phyloP scores from a whole-genome alignment of 2,888 invertebrate genomes.

The Synanthedon andrenaeformis region DNA sequence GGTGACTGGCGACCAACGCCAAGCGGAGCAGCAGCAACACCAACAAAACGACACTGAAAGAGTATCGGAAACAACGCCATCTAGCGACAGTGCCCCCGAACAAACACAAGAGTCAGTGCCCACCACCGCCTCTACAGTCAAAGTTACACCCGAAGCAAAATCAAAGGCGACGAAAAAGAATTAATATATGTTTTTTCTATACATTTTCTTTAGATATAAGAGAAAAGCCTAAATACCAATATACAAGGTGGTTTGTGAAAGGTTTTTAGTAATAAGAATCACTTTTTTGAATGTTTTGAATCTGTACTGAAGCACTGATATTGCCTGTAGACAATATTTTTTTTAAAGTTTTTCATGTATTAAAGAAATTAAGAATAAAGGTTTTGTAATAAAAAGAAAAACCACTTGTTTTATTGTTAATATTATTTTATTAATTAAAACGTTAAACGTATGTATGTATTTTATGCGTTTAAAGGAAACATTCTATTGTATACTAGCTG shows the following conservation, averaged over 20 bases:
- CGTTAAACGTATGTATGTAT: neutral
- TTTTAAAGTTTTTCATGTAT: too few relatives aligned
- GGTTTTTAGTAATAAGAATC: constrained; percentile 36
- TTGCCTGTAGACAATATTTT: neutral
- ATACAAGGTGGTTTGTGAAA: constrained; percentile 34
- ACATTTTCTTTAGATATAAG: constrained; percentile 3
- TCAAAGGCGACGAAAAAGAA: constrained; percentile 25
- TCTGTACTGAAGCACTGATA: constrained; percentile 5
- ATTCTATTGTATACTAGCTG: neutral
- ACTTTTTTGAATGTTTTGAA: neutral
- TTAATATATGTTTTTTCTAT: constrained; percentile 2
- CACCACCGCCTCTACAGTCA: constrained; percentile 38
- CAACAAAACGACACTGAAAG: constrained; percentile 15
- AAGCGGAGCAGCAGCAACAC: constrained; percentile 19
- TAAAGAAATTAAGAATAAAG: neutral
- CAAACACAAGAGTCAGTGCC: constrained; percentile 21
- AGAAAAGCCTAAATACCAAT: constrained; percentile 33
- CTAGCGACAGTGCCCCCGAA: constrained; percentile 11
- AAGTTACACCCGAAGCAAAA: constrained; percentile 50
- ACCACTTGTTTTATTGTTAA: neutral
- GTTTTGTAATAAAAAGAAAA: neutral
- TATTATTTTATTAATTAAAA: neutral
- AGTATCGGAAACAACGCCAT: constrained; percentile 12
- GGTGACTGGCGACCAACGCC: constrained; percentile 47
- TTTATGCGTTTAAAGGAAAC: neutral